Percentiles rank a stretch among this genome's conserved stretches.
phyloP scores from a whole-genome alignment of 53 echinoderm and acorn worm species.

The Stichopus horrens region DNA sequence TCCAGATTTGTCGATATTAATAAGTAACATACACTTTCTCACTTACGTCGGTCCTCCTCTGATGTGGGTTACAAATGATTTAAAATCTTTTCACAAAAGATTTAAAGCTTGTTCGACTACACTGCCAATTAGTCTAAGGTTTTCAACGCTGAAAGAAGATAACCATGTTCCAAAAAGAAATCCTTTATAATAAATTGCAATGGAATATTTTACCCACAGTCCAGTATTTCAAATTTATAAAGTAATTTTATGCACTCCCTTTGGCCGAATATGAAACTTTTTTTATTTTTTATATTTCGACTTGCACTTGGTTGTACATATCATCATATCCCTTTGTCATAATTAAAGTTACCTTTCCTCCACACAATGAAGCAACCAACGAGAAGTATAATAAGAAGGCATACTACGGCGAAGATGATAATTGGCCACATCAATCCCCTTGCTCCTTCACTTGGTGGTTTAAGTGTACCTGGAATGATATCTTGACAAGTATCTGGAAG shows the following conservation, averaged over 20 bases:
- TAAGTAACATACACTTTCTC: no score
- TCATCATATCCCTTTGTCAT: background rate
- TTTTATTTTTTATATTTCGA: background rate
- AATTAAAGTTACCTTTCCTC: background rate
- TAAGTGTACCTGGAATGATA: background rate
- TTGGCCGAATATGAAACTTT: background rate
- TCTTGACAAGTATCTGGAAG: background rate
- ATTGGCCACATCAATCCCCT: background rate
- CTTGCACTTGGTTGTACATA: background rate
- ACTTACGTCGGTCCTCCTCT: no score
- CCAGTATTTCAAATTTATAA: no score
- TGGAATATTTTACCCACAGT: no score
- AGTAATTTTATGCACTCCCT: background rate
- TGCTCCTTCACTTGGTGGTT: background rate
- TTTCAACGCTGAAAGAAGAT: background rate
- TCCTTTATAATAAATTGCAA: no score
- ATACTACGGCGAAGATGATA: background rate
- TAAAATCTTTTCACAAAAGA: no score
- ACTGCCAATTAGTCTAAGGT: no score
- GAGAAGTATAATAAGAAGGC: background rate
- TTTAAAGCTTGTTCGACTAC: no score
- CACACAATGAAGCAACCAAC: background rate
- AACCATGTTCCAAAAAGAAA: background rate
- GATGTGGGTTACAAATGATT: no score
- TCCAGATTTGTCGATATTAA: no score